These are phyloP conservation scores for Sarcophaga peregrina DNA, from an alignment of 1,140 invertebrate genomes.

Conservation along the genomic window DNA sequence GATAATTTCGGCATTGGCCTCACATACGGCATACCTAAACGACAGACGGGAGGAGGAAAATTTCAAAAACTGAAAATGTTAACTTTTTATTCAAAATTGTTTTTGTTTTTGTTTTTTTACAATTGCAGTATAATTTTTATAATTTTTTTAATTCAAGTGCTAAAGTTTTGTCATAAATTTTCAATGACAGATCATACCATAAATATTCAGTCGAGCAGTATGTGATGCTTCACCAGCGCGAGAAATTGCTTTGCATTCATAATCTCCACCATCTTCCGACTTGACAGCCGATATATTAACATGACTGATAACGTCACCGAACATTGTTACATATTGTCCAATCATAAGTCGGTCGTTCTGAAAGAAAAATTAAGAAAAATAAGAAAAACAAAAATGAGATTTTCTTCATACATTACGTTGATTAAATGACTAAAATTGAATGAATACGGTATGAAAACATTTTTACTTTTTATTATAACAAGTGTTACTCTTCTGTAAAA, in stretches of 20 bases:
- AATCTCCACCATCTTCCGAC: slow-evolving; percentile 79
- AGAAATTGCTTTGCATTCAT: slow-evolving; percentile 77
- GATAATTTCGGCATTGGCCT: slow-evolving; percentile 76
- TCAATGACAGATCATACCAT: slow-evolving; percentile 68
- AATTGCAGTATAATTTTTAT: neutral
- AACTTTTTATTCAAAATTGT: neutral
- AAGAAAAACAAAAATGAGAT: too few relatives aligned
- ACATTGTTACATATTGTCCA: slow-evolving; percentile 75
- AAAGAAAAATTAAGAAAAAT: too few relatives aligned
- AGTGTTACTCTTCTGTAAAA: too few relatives aligned
- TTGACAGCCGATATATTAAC: slow-evolving; percentile 78
- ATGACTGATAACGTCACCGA: slow-evolving; percentile 78
- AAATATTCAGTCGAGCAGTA: slow-evolving; percentile 75
- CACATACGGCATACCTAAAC: slow-evolving; percentile 75
- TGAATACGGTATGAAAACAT: too few relatives aligned
- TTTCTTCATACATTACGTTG: too few relatives aligned
- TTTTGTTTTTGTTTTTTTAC: too few relatives aligned
- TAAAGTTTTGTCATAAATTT: slow-evolving; percentile 6
- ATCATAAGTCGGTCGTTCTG: slow-evolving; percentile 74
- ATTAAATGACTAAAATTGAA: too few relatives aligned
- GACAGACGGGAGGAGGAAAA: slow-evolving; percentile 5
- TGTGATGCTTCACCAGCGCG: slow-evolving; percentile 73
- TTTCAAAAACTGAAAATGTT: neutral
- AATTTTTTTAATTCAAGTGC: neutral
- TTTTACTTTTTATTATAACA: too few relatives aligned